phyloP scores from a whole-genome alignment of 2,888 invertebrate genomes.

The Sussaba pulchella region DNA sequence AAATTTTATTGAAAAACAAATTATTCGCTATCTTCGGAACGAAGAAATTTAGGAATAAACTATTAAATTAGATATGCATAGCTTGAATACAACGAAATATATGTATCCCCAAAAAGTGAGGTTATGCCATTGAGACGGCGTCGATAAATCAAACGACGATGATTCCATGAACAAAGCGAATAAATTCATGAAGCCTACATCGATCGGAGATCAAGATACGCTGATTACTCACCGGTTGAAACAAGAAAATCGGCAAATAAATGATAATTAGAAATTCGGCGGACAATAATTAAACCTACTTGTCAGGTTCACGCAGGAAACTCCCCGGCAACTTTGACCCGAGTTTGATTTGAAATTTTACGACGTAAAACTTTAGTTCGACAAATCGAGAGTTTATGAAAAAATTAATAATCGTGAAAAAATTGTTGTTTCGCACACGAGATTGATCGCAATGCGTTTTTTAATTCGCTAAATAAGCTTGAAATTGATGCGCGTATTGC shows the following conservation, averaged over 20 bases:
- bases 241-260: constrained; percentile 42
- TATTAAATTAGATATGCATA: not conserved
- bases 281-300: constrained; percentile 62
- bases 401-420: constrained; percentile 18
- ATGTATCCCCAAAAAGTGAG: constrained; percentile 54
- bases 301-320: constrained; percentile 60
- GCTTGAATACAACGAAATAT: constrained; percentile 36
- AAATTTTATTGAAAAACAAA: not conserved
- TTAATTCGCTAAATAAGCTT: constrained; percentile 14
- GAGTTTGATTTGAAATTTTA: constrained; percentile 11
- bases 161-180: not conserved
- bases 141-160: constrained; percentile 1
- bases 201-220: not conserved
- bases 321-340: constrained; percentile 37
- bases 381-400: not conserved
- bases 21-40: not conserved
- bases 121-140: constrained; percentile 62
- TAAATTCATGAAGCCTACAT: not conserved
- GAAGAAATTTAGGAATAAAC: not conserved
- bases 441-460: constrained; percentile 16
- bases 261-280: constrained; percentile 33
- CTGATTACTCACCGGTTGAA: constrained; percentile 34
- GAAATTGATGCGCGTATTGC: constrained; percentile 35
- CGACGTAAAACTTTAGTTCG: not conserved
- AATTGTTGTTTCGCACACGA: constrained; percentile 6